Evolutionary conservation across 2,888 invertebrate genomes (phyloP), one percentile per base, ranked within the genome.

Genomic region (Stenurella melanura): DNA sequence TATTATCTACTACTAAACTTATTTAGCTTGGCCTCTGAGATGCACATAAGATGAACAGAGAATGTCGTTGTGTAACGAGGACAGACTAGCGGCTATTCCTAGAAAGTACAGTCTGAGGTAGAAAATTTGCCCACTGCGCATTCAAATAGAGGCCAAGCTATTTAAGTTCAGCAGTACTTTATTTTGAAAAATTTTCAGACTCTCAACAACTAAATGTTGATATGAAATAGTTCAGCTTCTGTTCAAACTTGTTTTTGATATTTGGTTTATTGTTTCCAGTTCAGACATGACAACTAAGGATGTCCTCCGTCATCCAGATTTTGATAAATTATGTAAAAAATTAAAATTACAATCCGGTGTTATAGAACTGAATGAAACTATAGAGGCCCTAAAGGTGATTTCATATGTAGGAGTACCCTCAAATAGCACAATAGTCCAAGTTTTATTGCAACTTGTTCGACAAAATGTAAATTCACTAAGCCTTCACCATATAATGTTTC

Each of bases 401-500:
- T 89, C 90, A 0, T 92, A 89, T 84, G 89, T 95, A 6, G 90
- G 92, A 11, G 92, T 94, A 0, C 91, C 93, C 0, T 88, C 90
- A 0, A 90, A 92, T 54, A 92, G 92, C 61, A 87, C 91, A 0
- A 91, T 95, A 34, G 89, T 93, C 18, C 93, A 93, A 87, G 91
- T 92, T 0, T 87, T 94, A 76, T 89, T 95, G 12, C 93, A 95
- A 84, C 88, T 94, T 56, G 87, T 95, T 17, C 88, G 93, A 61
- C 90, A 91, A 71, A 91, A 92, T 78, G 90, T 94, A 12, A 94
- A 95, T 86, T 85, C 91, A 57, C 85, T 95, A 12, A 91, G 90
- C 77, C 86, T 94, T 21, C 88, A 91, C 3, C 92, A 94, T 82
- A 92, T 94, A 38, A 91, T 93, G 83, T 93, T 93, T 85, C 73